Conservation (phyloP, 2,888 invertebrate species). For the Neoaliturus tenellus region DNA sequence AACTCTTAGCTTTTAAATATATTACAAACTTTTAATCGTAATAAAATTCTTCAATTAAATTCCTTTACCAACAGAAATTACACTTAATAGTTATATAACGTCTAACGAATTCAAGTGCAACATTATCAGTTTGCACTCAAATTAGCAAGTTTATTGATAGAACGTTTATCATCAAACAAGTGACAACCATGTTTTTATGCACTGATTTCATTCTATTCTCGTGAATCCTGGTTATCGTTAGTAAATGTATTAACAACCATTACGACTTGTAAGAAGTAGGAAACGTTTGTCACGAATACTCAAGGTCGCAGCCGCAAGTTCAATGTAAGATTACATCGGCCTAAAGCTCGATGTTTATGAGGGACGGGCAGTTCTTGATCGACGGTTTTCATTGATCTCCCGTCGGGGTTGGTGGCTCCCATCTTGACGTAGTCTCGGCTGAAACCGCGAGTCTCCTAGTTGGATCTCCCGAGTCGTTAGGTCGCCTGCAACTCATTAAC, state of each 20-base stretch:
- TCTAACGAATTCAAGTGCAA: background rate
- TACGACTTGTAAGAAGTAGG: too few species aligned
- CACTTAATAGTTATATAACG: too few species aligned
- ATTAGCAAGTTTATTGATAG: background rate
- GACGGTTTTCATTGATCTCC: background rate
- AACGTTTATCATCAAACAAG: conserved; percentile 1
- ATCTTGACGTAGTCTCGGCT: background rate
- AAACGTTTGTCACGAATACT: too few species aligned
- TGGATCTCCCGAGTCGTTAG: background rate
- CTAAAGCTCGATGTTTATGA: background rate
- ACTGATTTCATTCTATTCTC: too few species aligned
- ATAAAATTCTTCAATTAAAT: too few species aligned
- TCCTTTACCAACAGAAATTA: too few species aligned
- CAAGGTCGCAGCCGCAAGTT: background rate
- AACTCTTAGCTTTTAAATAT: too few species aligned
- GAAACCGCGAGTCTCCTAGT: background rate
- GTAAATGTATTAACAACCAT: too few species aligned
- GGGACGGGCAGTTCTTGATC: background rate
- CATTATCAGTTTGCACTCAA: background rate
- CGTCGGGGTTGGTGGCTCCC: background rate
- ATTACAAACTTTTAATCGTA: too few species aligned
- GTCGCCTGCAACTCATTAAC: background rate
- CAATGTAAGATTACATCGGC: background rate
- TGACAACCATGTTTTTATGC: background rate
- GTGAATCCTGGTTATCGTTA: too few species aligned